Percentiles rank a stretch among this genome's conserved stretches.
Conservation (phyloP, 2,113 vertebrate species). For the Protobothrops mucrosquamatus region DNA sequence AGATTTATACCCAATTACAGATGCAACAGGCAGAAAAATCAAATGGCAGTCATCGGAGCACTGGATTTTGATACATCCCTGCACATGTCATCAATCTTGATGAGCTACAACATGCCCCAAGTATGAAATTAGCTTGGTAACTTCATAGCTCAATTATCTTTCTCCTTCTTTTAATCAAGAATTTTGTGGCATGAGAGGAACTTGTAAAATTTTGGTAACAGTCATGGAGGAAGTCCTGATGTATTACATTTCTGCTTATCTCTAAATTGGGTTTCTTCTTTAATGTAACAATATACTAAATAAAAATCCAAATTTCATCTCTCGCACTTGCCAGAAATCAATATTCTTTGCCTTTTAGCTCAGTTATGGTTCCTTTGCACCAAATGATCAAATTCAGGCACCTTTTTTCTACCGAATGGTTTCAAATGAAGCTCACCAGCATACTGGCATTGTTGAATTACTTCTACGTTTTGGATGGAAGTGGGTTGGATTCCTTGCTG, state of each 20-base stretch:
- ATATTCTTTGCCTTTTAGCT: background rate
- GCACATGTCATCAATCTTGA: background rate
- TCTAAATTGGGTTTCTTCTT: background rate
- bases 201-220: background rate
- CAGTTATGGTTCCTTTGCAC: slow-evolving; percentile 3
- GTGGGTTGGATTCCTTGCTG: background rate
- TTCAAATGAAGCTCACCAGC: background rate
- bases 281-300: background rate
- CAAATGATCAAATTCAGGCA: background rate
- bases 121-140: background rate
- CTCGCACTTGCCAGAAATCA: background rate
- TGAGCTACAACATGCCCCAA: background rate
- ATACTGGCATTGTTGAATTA: background rate
- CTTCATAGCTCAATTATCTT: background rate
- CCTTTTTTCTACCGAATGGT: background rate
- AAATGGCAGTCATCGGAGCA: background rate
- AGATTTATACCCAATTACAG: background rate
- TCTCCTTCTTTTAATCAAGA: background rate
- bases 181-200: background rate
- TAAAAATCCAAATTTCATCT: background rate
- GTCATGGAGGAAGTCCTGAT: no score
- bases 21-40: background rate
- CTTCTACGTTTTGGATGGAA: background rate
- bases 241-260: no score
- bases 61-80: background rate